Evolutionary conservation across 2,797 vertebrate species (phyloP).

Genomic region (Leucoraja ocellata): DNA sequence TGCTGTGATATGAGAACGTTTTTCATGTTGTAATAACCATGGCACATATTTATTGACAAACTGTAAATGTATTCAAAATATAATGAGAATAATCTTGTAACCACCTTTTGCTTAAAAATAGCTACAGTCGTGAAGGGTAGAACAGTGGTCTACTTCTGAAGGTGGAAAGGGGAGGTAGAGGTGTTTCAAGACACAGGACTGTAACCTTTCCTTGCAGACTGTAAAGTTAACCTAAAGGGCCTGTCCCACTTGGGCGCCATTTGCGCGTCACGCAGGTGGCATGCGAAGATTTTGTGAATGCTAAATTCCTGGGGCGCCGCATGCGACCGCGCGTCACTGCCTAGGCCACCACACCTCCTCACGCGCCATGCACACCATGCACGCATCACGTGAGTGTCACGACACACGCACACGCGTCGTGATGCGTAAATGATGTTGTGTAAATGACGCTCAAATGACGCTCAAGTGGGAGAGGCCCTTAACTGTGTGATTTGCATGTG

Average conservation of each 20-base stretch:
- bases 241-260: too few relatives aligned
- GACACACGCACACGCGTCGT: too few relatives aligned
- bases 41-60: not conserved
- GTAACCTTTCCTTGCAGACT: not conserved
- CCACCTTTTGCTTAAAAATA: not conserved
- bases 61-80: not conserved
- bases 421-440: too few relatives aligned
- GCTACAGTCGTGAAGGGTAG: not conserved
- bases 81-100: not conserved
- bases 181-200: not conserved
- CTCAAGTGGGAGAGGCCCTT: too few relatives aligned
- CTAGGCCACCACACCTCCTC: too few relatives aligned
- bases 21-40: not conserved
- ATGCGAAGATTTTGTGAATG: too few relatives aligned
- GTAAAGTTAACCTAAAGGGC: not conserved
- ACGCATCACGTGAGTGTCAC: too few relatives aligned
- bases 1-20: not conserved
- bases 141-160: not conserved
- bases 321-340: too few relatives aligned
- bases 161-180: not conserved
- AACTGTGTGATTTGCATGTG: not conserved
- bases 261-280: too few relatives aligned
- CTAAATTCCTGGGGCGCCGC: too few relatives aligned
- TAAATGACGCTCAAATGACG: too few relatives aligned
- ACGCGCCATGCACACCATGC: too few relatives aligned